Conservation (phyloP, 2,888 invertebrate species). For the Onchidella celtica region DNA sequence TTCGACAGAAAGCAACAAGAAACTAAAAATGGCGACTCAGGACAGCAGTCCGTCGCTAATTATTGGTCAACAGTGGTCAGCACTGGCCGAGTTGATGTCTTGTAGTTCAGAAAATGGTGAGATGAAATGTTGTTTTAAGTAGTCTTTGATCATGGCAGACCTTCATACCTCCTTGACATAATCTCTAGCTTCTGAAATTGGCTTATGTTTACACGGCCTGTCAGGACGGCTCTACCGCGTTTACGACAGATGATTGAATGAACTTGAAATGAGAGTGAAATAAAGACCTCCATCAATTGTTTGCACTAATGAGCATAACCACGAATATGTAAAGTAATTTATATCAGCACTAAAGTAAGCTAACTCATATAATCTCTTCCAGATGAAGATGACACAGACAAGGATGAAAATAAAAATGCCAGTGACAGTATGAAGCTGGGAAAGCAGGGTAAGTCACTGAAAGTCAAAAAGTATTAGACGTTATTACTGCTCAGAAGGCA, state of each 20-base stretch:
- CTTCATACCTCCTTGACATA: background rate
- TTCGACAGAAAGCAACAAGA: conserved; percentile 78
- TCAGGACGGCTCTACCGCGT: conserved; percentile 27
- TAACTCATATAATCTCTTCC: conserved; percentile 53
- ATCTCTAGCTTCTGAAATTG: conserved; percentile 21
- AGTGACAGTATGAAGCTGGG: conserved; percentile 75
- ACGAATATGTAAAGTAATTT: background rate
- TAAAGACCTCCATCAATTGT: background rate
- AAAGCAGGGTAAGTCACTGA: conserved; percentile 70
- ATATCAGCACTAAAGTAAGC: background rate
- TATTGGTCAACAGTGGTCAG: conserved; percentile 79
- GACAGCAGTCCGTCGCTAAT: conserved; percentile 80
- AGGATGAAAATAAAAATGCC: conserved; percentile 57
- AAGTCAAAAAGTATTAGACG: background rate
- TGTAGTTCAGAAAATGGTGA: conserved; percentile 69
- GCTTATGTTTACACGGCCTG: conserved; percentile 42
- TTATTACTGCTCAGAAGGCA: no score
- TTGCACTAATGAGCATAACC: background rate
- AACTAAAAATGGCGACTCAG: conserved; percentile 80
- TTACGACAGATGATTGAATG: conserved; percentile 22
- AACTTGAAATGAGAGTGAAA: conserved; percentile 36
- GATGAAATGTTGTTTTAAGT: conserved; percentile 12
- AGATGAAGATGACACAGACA: conserved; percentile 61
- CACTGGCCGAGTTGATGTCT: conserved; percentile 76
- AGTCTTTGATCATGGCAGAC: conserved; percentile 13